Percentiles rank a stretch among this genome's conserved stretches.
phyloP scores from a whole-genome alignment of 2,113 vertebrate genomes.

The Eonycteris spelaea region DNA sequence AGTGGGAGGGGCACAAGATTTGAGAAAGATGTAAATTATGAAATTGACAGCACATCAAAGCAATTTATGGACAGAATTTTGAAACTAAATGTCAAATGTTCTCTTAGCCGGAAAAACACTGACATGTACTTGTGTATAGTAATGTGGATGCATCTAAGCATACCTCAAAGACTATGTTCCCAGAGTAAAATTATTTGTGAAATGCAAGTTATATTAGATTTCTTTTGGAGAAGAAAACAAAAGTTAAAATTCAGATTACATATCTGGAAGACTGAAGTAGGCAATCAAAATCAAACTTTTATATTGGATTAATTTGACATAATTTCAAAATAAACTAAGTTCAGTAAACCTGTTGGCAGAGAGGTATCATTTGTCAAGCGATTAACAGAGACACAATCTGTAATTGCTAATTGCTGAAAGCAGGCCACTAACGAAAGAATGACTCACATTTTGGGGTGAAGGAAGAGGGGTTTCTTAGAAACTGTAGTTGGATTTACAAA shows the following conservation, averaged over 20 bases:
- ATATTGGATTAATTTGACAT: constrained; percentile 41
- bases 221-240: constrained; percentile 1
- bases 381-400: constrained; percentile 74
- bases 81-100: not conserved
- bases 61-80: constrained; percentile 39
- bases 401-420: constrained; percentile 74
- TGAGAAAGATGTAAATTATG: constrained; percentile 54
- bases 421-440: constrained; percentile 74
- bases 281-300: constrained; percentile 57
- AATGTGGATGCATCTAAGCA: not conserved
- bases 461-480: constrained; percentile 60
- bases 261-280: constrained; percentile 40
- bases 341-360: constrained; percentile 73
- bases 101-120: constrained; percentile 25
- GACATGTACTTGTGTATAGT: not conserved
- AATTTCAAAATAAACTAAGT: constrained; percentile 74
- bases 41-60: constrained; percentile 40
- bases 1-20: not conserved
- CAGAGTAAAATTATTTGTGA: constrained; percentile 24
- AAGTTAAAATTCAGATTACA: constrained; percentile 57
- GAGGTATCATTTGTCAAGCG: constrained; percentile 72
- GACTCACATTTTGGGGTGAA: constrained; percentile 68
- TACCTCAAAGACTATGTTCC: not conserved
- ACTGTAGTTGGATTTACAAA: constrained; percentile 73
- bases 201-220: constrained; percentile 2